These are phyloP conservation scores for Hystrix cristata DNA, from an alignment of 2,113 vertebrate genomes.

Conservation along the genomic window DNA sequence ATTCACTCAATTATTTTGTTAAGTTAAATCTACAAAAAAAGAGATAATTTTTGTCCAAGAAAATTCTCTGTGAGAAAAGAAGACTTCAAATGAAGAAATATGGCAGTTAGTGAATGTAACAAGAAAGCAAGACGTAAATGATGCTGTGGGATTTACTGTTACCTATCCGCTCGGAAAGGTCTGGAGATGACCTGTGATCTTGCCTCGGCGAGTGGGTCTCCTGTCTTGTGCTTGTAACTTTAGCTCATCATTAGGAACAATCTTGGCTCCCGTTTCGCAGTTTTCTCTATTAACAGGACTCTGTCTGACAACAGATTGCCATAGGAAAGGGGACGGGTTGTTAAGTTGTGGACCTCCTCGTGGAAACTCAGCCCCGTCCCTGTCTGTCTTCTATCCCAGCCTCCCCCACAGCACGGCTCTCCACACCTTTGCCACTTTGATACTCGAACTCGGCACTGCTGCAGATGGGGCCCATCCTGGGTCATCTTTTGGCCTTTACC, in stretches of 20 bases:
- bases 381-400: not conserved
- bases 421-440: not conserved
- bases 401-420: not conserved
- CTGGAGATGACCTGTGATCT: slow-evolving; percentile 84
- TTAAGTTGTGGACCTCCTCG: slow-evolving; percentile 75
- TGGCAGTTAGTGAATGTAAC: slow-evolving; percentile 80
- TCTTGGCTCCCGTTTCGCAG: slow-evolving; percentile 86
- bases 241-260: slow-evolving; percentile 89
- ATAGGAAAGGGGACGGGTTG: slow-evolving; percentile 76
- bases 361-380: slow-evolving; percentile 77
- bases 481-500: not conserved
- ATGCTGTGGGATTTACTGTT: slow-evolving; percentile 59
- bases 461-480: not conserved
- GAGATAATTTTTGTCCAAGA: not conserved
- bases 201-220: slow-evolving; percentile 88
- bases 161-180: slow-evolving; percentile 79
- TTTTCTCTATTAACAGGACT: slow-evolving; percentile 86
- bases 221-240: slow-evolving; percentile 90
- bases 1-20: not conserved
- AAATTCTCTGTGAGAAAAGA: slow-evolving; percentile 70
- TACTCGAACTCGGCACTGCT: not conserved
- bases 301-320: slow-evolving; percentile 77
- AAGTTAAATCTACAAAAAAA: not conserved
- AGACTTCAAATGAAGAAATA: slow-evolving; percentile 75
- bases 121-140: slow-evolving; percentile 82